Percentiles rank a stretch among this genome's conserved stretches.
Evolutionary conservation across 2,113 vertebrate genomes (phyloP).

Genomic region (Nipponia nippon): DNA sequence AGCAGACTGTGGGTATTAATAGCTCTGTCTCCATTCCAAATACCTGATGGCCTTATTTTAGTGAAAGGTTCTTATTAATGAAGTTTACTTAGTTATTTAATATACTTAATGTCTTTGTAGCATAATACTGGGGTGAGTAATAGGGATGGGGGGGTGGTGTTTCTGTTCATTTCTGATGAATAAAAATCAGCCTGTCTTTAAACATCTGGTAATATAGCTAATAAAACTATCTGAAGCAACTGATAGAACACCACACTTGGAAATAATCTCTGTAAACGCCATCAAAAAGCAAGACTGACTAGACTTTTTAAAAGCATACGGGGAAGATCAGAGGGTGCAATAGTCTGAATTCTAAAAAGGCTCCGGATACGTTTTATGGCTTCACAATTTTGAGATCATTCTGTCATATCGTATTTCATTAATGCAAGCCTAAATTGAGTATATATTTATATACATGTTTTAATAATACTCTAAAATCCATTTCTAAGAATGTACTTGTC

Average conservation of each 20-base stretch:
- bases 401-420: neutral
- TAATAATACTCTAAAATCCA: neutral
- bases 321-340: rapidly evolving
- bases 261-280: neutral
- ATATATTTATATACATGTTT: neutral
- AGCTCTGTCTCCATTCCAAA: neutral
- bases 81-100: neutral
- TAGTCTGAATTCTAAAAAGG: neutral
- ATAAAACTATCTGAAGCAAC: neutral
- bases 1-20: neutral
- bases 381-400: neutral
- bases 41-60: neutral
- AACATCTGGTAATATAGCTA: neutral
- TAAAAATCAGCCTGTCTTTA: neutral
- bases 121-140: neutral
- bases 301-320: neutral
- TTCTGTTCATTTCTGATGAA: neutral
- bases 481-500: neutral
- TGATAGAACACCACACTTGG: neutral
- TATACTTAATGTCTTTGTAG: neutral
- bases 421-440: neutral
- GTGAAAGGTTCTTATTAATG: neutral
- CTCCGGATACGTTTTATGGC: neutral
- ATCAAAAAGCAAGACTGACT: neutral
- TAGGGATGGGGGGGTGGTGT: rapidly evolving